These are phyloP conservation scores for Hippoglossus stenolepis DNA, from an alignment of 2,113 vertebrate genomes.

Conservation along the genomic window DNA sequence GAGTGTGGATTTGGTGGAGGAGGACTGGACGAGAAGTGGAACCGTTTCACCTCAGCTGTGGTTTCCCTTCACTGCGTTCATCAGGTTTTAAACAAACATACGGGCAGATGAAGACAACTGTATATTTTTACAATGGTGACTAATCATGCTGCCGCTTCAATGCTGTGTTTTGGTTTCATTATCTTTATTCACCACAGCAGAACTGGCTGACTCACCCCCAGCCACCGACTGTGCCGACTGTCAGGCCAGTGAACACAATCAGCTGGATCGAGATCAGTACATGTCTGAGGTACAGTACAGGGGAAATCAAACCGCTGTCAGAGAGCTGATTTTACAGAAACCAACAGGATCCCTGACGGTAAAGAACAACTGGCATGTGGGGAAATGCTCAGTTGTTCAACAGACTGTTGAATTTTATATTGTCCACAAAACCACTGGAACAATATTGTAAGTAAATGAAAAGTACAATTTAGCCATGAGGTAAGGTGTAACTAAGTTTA, in stretches of 20 bases:
- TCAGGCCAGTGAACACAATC: slow-evolving; percentile 42
- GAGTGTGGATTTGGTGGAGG: too few species aligned
- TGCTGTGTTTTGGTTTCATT: slow-evolving; percentile 32
- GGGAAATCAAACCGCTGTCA: background rate
- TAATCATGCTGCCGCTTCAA: slow-evolving; percentile 36
- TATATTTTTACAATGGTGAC: slow-evolving; percentile 49
- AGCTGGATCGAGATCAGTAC: slow-evolving; percentile 49
- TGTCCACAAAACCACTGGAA: too few species aligned
- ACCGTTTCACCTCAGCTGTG: slow-evolving; percentile 27
- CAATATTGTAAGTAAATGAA: too few species aligned
- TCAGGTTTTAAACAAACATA: slow-evolving; percentile 37
- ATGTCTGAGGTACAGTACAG: slow-evolving; percentile 44
- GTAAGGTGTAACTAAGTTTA: too few species aligned
- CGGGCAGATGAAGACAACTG: slow-evolving; percentile 18
- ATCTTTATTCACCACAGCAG: slow-evolving; percentile 53
- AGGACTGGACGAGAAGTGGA: too few species aligned
- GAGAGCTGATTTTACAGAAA: slow-evolving; percentile 6
- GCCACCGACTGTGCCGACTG: slow-evolving; percentile 26
- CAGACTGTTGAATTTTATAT: too few species aligned
- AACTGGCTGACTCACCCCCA: slow-evolving; percentile 51
- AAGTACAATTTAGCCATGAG: too few species aligned
- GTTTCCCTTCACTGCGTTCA: slow-evolving; percentile 40
- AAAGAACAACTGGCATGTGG: slow-evolving; percentile 20
- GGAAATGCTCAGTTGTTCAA: background rate
- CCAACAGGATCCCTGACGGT: slow-evolving; percentile 6